A percentile compares a stretch with the other conserved stretches of the same genome.
Evolutionary conservation across 1,140 invertebrate genomes (phyloP).

Genomic region (Harpegnathos saltator): DNA sequence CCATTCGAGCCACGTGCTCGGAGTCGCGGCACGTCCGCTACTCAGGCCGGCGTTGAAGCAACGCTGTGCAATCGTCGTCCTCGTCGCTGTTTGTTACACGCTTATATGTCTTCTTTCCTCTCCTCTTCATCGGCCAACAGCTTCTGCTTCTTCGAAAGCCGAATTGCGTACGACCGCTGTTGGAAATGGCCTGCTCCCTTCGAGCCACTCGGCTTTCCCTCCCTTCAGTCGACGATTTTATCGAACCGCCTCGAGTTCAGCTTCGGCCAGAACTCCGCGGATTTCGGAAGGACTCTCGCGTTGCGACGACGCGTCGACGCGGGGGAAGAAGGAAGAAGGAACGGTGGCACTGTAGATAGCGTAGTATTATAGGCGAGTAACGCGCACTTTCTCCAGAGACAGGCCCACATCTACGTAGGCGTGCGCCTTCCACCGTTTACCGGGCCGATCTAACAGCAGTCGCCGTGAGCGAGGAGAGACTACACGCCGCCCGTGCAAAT

Average conservation of each 20-base stretch:
- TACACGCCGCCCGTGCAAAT: background rate
- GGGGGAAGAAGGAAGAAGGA: slow-evolving; percentile 45
- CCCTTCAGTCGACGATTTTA: too few species aligned
- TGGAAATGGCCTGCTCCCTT: too few species aligned
- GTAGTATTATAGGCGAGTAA: slow-evolving; percentile 49
- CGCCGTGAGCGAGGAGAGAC: background rate
- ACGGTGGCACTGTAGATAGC: slow-evolving; percentile 3
- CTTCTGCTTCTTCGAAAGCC: too few species aligned
- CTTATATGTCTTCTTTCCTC: too few species aligned
- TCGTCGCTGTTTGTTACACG: background rate
- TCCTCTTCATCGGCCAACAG: too few species aligned
- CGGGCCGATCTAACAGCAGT: slow-evolving; percentile 40
- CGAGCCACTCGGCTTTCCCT: too few species aligned
- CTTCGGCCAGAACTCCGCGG: background rate
- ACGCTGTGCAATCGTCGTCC: slow-evolving; percentile 20
- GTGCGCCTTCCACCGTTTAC: slow-evolving; percentile 25
- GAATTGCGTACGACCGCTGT: too few species aligned
- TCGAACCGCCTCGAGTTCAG: too few species aligned
- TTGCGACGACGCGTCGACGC: background rate
- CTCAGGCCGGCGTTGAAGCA: background rate
- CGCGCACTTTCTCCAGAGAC: slow-evolving; percentile 71
- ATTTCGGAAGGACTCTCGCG: slow-evolving; percentile 38
- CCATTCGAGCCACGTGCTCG: slow-evolving; percentile 16
- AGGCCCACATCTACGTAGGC: slow-evolving; percentile 64
- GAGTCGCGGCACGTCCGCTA: slow-evolving; percentile 29